Base-by-base conservation (phyloP, 2,888 invertebrate genomes). In the Perizoma affinitatum region DNA sequence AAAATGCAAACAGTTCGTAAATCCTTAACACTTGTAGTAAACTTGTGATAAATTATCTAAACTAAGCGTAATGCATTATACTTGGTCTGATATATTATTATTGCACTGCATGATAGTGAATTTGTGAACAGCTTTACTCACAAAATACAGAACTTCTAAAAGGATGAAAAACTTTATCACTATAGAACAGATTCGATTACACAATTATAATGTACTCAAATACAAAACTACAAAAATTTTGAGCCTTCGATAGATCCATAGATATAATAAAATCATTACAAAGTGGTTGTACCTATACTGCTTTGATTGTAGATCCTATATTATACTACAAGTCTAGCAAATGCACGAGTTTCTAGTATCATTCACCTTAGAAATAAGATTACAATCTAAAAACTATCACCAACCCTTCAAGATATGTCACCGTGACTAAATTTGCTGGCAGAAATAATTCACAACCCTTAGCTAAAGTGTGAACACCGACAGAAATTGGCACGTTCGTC, bases 361-460 rank as follows among this genome's bases (percentile, higher is more conserved):
- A 50, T 49, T 58, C 48, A 55, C 58, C 58, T 59, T 56, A 56
- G 42, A 49, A 46, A 46, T 63, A 54, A 54, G 48, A 53, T 36
- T 55, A 61, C 54, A 70, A 63, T 9, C 65, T 79, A 84, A 83
- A 70, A 75, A 74, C 79, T 83, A 76, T 78, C 78, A 82, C 77
- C 75, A 70, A 75, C 75, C 66, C 74, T 78, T 72, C 54, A 68
- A 76, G 88, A 89, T 89, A 88, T 88, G 86, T 87, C 81, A 78
- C 74, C 73, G 79, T 82, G 78, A 70, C 70, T 74, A 73, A 67
- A 5, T n/a, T 42, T 71, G 73, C 72, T 79, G 74, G 61, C 61
- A 74, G 33, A 79, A 80, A 79, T 71, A 68, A 79, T 76, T 86
- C 87, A 88, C 87, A 88, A 87, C 87, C 85, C 76, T 78, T 71